Evolutionary conservation across 2,797 vertebrate genomes (phyloP).

Genomic region (Channallabes apus): DNA sequence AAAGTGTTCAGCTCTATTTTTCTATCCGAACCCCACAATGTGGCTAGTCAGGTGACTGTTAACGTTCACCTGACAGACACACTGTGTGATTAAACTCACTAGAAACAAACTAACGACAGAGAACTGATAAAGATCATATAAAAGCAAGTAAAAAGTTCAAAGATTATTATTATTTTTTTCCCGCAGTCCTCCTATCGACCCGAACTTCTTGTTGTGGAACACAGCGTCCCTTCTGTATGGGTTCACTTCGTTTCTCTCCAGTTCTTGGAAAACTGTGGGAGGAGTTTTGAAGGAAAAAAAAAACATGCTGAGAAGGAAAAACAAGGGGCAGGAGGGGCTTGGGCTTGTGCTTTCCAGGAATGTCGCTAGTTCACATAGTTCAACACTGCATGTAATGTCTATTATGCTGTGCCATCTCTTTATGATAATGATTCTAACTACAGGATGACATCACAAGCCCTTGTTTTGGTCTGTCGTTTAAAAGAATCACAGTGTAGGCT

Average conservation of each 20-base stretch:
- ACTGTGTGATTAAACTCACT: neutral
- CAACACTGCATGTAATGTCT: neutral
- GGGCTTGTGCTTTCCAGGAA: slow-evolving; percentile 49
- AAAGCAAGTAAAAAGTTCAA: slow-evolving; percentile 19
- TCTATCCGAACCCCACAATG: neutral
- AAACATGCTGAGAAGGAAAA: slow-evolving; percentile 11
- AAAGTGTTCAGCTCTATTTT: slow-evolving; percentile 26
- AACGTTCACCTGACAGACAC: neutral
- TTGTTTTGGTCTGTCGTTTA: slow-evolving; percentile 32
- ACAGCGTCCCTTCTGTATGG: slow-evolving; percentile 57
- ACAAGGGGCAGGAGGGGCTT: neutral
- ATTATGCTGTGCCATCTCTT: neutral
- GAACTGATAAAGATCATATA: neutral
- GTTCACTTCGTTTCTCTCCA: slow-evolving; percentile 40
- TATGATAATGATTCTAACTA: slow-evolving; percentile 12
- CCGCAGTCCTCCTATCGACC: slow-evolving; percentile 30
- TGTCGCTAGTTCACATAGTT: neutral
- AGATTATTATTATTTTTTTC: too few relatives aligned
- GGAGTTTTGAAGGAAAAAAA: slow-evolving; percentile 9
- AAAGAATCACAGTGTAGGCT: neutral
- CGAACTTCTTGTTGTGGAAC: slow-evolving; percentile 58
- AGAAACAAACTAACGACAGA: neutral
- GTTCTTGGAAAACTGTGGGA: slow-evolving; percentile 44
- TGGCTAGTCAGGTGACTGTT: neutral
- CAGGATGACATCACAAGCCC: neutral